Evolutionary conservation across 2,797 vertebrate species (phyloP).

Genomic region (Parauchenoglanis punctatus): DNA sequence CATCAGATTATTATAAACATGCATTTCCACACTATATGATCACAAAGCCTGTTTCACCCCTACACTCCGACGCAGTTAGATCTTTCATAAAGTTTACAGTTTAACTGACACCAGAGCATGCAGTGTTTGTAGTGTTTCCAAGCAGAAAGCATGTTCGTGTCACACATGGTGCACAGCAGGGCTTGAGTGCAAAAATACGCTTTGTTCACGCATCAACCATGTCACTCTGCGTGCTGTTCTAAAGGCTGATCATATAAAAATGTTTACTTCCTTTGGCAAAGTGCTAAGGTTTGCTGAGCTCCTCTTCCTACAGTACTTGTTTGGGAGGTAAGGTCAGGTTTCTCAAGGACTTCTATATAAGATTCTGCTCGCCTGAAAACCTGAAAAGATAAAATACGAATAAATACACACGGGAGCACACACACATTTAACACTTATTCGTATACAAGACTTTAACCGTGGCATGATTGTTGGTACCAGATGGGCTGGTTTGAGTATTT

Average conservation of each 20-base stretch:
- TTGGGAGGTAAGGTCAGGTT: not conserved
- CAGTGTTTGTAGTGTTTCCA: conserved; percentile 1
- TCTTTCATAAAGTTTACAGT: not conserved
- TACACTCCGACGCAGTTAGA: not conserved
- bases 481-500: too few species aligned
- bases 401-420: too few species aligned
- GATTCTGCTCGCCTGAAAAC: not conserved
- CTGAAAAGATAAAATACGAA: too few species aligned
- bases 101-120: conserved; percentile 7
- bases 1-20: conserved; percentile 2
- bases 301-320: not conserved
- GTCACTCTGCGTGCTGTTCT: not conserved
- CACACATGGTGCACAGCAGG: conserved; percentile 5
- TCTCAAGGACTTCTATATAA: not conserved
- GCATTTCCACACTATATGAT: not conserved
- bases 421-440: too few species aligned
- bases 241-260: not conserved
- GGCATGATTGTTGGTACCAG: too few species aligned
- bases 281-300: not conserved
- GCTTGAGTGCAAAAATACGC: not conserved
- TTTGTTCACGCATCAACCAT: not conserved
- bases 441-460: too few species aligned
- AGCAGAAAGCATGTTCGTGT: not conserved
- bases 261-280: not conserved
- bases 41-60: not conserved